Conservation (phyloP, 2,888 invertebrate species). For the Tipula helvola region DNA sequence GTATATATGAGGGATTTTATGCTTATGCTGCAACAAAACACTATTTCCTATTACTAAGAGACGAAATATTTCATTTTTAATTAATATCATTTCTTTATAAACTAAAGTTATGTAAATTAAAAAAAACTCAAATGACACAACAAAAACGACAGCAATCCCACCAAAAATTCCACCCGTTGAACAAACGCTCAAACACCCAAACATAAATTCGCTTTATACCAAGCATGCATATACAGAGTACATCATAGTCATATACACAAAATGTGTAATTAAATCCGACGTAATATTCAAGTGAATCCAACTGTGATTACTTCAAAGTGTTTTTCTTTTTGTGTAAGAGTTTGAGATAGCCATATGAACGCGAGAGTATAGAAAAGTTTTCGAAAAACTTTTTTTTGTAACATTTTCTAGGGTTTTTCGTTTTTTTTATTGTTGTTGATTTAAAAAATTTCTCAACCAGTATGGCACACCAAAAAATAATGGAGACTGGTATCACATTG, state of each 20-base stretch:
- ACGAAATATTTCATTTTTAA: not conserved
- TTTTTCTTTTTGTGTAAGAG: not conserved
- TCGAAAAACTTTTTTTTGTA: too few species aligned
- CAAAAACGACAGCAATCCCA: not conserved
- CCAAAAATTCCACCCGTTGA: not conserved
- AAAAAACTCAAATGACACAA: not conserved
- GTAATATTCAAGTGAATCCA: not conserved
- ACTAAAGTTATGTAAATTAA: not conserved
- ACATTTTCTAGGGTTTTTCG: too few species aligned
- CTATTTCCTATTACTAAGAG: not conserved
- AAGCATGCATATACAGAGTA: too few species aligned
- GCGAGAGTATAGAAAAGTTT: not conserved
- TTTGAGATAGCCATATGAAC: not conserved
- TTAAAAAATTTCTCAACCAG: too few species aligned
- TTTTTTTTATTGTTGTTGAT: too few species aligned
- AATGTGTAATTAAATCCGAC: not conserved
- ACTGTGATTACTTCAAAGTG: not conserved
- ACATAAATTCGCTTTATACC: not conserved
- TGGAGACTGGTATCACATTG: too few species aligned
- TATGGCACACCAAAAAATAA: too few species aligned
- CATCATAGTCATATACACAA: too few species aligned
- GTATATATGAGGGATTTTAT: not conserved
- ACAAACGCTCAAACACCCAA: not conserved
- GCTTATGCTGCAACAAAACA: not conserved
- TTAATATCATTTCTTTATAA: not conserved